phyloP scores from a whole-genome alignment of 2,888 invertebrate species.

The Chrysolina oricalcia region DNA sequence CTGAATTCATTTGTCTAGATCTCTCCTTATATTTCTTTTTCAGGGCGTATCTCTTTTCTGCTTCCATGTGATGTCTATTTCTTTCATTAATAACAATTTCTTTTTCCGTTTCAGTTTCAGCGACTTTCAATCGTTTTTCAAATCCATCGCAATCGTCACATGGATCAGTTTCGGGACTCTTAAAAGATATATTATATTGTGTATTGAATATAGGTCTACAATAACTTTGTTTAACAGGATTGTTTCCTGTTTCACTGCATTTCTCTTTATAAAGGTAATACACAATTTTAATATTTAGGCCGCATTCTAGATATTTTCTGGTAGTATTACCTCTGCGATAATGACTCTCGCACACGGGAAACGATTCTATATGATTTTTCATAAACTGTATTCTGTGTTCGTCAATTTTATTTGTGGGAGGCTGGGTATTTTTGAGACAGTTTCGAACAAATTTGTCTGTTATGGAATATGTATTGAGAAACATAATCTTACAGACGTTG shows the following conservation, averaged over 20 bases:
- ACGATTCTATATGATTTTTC: neutral
- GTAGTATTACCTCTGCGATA: constrained; percentile 17
- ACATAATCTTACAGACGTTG: too few relatives aligned
- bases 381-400: constrained; percentile 5
- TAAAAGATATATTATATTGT: constrained; percentile 6
- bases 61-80: too few relatives aligned
- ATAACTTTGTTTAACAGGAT: constrained; percentile 26
- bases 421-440: constrained; percentile 2
- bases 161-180: constrained; percentile 14
- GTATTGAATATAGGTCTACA: neutral
- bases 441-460: constrained; percentile 12
- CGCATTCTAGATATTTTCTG: constrained; percentile 7
- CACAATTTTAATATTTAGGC: neutral
- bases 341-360: neutral
- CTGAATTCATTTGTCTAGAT: too few relatives aligned
- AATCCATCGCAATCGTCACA: constrained; percentile 16
- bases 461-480: too few relatives aligned
- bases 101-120: neutral
- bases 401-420: constrained; percentile 2
- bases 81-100: too few relatives aligned
- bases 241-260: constrained; percentile 13
- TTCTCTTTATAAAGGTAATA: neutral
- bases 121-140: constrained; percentile 5
- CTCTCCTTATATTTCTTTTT: too few relatives aligned
- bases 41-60: too few relatives aligned